Evolutionary conservation across 2,113 vertebrate genomes (phyloP).

Genomic region (Carollia perspicillata): DNA sequence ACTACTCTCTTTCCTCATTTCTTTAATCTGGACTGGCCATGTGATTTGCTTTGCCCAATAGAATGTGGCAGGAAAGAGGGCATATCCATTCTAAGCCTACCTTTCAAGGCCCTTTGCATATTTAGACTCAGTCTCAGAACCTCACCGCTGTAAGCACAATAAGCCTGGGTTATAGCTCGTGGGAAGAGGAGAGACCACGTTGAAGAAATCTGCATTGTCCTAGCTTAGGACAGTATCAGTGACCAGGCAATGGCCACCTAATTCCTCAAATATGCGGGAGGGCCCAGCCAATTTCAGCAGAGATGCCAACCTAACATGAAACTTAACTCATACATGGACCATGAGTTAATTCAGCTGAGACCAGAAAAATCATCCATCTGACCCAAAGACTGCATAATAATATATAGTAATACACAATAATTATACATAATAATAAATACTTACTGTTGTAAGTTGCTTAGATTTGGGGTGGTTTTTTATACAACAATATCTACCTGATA

Average conservation of each 20-base stretch:
- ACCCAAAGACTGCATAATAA: neutral
- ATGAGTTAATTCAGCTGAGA: neutral
- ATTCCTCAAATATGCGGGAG: neutral
- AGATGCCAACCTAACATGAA: neutral
- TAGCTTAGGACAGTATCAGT: neutral
- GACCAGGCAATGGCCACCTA: neutral
- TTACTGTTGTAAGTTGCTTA: neutral
- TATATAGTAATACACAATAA: too few species aligned
- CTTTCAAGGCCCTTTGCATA: neutral
- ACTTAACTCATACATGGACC: neutral
- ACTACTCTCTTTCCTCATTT: neutral
- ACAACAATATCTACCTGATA: neutral
- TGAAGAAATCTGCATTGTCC: neutral
- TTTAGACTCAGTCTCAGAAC: neutral
- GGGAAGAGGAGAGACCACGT: neutral
- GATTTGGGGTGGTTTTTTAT: neutral
- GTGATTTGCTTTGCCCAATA: neutral
- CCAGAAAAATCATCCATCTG: neutral
- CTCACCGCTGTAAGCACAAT: neutral
- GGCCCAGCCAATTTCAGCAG: neutral
- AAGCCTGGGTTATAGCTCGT: neutral
- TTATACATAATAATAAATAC: neutral
- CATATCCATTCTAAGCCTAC: neutral
- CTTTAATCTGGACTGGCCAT: neutral
- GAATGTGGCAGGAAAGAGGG: neutral